Evolutionary conservation across 2,113 vertebrate species (phyloP).

Genomic region (Varanus komodoensis): DNA sequence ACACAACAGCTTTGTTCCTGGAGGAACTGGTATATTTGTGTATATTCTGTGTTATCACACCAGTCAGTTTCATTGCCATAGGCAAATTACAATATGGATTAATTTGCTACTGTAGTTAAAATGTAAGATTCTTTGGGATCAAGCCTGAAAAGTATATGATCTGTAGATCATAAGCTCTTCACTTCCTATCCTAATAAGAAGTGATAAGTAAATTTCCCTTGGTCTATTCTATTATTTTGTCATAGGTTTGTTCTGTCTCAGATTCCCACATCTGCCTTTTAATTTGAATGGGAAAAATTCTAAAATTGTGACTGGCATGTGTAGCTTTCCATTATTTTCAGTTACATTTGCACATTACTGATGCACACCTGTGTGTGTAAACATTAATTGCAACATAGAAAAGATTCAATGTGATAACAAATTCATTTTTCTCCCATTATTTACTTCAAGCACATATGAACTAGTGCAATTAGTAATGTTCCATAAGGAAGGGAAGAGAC

Average conservation of each 20-base stretch:
- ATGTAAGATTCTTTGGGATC: neutral
- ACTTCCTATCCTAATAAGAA: neutral
- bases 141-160: neutral
- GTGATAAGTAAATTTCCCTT: neutral
- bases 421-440: neutral
- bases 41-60: neutral
- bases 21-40: neutral
- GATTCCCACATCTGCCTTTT: neutral
- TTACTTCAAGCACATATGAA: neutral
- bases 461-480: neutral
- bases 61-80: neutral
- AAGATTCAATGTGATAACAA: neutral
- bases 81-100: neutral
- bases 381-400: neutral
- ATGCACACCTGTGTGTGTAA: neutral
- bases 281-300: neutral
- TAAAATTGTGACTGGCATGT: neutral
- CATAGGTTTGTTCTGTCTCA: neutral
- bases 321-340: neutral
- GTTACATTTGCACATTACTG: neutral
- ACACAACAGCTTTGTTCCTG: neutral
- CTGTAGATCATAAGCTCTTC: neutral
- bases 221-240: neutral
- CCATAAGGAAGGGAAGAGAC: neutral
- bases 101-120: neutral